Evolutionary conservation across 2,113 vertebrate genomes (phyloP), one percentile per base, ranked within the genome.

Genomic region (Scytalopus superciliaris): DNA sequence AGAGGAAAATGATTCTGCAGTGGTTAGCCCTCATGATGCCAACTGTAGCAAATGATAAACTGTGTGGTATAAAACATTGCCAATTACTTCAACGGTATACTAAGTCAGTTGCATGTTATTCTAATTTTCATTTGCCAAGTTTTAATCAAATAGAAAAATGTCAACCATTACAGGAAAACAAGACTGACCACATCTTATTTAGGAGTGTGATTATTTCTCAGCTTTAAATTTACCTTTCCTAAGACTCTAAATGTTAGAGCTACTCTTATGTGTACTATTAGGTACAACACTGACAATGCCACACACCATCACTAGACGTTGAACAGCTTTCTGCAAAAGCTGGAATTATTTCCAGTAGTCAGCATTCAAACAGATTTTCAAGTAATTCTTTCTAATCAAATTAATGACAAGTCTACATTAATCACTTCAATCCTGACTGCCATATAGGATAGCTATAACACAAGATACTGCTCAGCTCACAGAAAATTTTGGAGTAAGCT

Each of bases 281-380:
- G 22, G 15, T 81, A 82, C 14, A 64, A 37, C 60, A 81, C 11
- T 62, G 69, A 62, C 25, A 64, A 50, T 3, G 8, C 7, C 31
- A 53, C 0, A 0, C 24, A 80, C 14, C 37, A 70, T 55, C 7
- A 12, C 30, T 16, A 84, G 13, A 63, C 17, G 37, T 0, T 22
- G 33, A 83, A 62, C 33, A 91, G 75, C 14, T 73, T 69, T 73
- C 52, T 0, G 0, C 67, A 77, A 59, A 0, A 83, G 33, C 15
- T 0, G 0, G 8, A 27, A 73, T 47, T 73, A 93, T 35, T 85
- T 85, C 28, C 70, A 87, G 23, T 3, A 50, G 12, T 28, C 11
- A 42, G 60, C 42, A 35, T 52, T 78, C 59, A 87, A 74, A 67
- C 45, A 78, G 67, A 81, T 31, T 45, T 44, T 52, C 7, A 81